A percentile compares a stretch with the other conserved stretches of the same genome.
These are phyloP conservation scores for Rotaria magnacalcarata DNA, from an alignment of 2,888 invertebrate species.

Conservation along the genomic window DNA sequence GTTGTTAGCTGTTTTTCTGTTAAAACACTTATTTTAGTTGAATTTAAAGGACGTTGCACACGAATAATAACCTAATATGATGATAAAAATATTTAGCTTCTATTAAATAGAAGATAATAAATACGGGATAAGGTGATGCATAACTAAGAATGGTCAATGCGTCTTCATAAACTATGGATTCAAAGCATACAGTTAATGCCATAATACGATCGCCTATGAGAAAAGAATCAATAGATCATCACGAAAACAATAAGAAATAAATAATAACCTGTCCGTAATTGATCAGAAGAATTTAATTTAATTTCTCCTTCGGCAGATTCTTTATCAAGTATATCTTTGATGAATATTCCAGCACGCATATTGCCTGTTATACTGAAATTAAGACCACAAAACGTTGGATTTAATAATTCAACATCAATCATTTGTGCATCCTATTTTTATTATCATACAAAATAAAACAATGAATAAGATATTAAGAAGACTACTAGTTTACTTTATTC, in stretches of 20 bases:
- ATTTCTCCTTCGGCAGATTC: constrained; percentile 67
- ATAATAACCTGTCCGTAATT: neutral
- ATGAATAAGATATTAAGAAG: neutral
- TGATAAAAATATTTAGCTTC: too few species aligned
- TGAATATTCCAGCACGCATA: constrained; percentile 80
- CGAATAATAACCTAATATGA: constrained; percentile 15
- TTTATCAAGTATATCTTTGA: constrained; percentile 77
- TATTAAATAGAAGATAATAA: too few species aligned
- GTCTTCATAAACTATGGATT: constrained; percentile 82
- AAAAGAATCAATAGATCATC: constrained; percentile 36
- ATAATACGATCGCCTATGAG: constrained; percentile 77
- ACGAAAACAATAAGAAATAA: neutral
- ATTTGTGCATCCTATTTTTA: neutral
- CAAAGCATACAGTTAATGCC: constrained; percentile 78
- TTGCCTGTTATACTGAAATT: constrained; percentile 84
- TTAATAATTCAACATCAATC: constrained; percentile 8
- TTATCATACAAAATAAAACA: neutral
- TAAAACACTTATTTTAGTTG: neutral
- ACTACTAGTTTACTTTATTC: neutral
- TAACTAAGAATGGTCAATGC: constrained; percentile 81
- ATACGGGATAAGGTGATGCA: constrained; percentile 73
- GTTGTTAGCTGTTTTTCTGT: neutral
- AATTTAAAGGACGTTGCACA: neutral
- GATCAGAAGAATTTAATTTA: neutral
- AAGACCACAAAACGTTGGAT: constrained; percentile 64